These are phyloP conservation scores for Mesitornis unicolor DNA, from an alignment of 2,113 vertebrate genomes.

Conservation along the genomic window DNA sequence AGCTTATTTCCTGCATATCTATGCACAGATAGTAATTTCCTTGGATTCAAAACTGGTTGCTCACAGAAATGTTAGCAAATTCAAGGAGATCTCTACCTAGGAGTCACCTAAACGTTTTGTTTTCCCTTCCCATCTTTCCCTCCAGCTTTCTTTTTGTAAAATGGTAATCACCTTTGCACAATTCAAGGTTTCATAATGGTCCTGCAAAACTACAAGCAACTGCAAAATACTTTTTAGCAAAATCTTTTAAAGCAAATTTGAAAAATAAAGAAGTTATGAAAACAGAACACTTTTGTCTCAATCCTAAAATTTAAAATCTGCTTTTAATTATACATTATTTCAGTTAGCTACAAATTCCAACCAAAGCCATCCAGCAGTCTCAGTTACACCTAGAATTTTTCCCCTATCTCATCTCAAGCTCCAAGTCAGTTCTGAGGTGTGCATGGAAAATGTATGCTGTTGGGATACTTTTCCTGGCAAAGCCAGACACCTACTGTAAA, in stretches of 20 bases:
- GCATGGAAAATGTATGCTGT: neutral
- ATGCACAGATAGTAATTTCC: constrained; percentile 46
- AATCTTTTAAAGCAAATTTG: neutral
- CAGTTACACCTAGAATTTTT: neutral
- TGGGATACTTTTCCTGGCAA: neutral
- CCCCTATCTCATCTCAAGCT: neutral
- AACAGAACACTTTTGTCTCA: neutral
- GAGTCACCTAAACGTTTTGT: neutral
- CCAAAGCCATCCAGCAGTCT: neutral
- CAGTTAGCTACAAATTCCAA: neutral
- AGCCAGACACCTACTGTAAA: neutral
- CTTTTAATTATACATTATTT: neutral
- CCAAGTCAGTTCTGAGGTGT: neutral
- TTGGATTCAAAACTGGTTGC: neutral
- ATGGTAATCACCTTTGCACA: neutral
- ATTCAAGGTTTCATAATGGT: neutral
- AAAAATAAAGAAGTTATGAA: neutral
- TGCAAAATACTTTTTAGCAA: neutral
- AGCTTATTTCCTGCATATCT: constrained; percentile 57
- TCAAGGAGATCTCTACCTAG: neutral
- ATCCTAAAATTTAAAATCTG: neutral
- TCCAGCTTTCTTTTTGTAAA: neutral
- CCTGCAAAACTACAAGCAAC: neutral
- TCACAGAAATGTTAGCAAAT: neutral
- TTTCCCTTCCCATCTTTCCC: neutral